Percentiles rank a stretch among this genome's conserved stretches.
Evolutionary conservation across 1,140 invertebrate genomes (phyloP).

Genomic region (Cecropterus lyciades): DNA sequence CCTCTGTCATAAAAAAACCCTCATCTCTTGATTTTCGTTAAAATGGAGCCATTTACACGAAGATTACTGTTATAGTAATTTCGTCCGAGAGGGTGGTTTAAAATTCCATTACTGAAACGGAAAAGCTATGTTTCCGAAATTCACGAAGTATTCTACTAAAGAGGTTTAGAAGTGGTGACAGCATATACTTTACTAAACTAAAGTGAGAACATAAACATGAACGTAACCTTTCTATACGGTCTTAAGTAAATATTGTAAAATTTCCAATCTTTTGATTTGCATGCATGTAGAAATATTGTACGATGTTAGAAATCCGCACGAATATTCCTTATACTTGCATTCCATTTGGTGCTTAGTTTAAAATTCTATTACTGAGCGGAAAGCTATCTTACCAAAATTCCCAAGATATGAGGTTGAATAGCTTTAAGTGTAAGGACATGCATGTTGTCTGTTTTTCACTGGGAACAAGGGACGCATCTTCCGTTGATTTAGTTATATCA

Average conservation of each 20-base stretch:
- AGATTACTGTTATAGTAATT: constrained; percentile 32
- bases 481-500: too few relatives aligned
- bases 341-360: constrained; percentile 33
- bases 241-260: too few relatives aligned
- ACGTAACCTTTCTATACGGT: too few relatives aligned
- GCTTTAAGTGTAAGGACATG: neutral
- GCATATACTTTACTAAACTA: constrained; percentile 7
- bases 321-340: constrained; percentile 15
- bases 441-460: neutral
- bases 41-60: constrained; percentile 31
- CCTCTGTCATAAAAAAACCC: too few relatives aligned
- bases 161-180: constrained; percentile 21
- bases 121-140: constrained; percentile 38
- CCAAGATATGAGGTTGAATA: neutral
- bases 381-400: constrained; percentile 26
- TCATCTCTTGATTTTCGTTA: constrained; percentile 27
- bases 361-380: constrained; percentile 35
- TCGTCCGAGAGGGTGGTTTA: constrained; percentile 38
- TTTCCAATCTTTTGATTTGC: too few relatives aligned
- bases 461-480: too few relatives aligned
- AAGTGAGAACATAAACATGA: too few relatives aligned
- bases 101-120: constrained; percentile 41
- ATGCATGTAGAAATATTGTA: too few relatives aligned
- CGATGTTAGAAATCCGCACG: neutral
- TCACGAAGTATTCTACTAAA: constrained; percentile 30